A percentile compares a stretch with the other conserved stretches of the same genome.
These are phyloP conservation scores for Felis chaus DNA, from an alignment of 2,113 vertebrate species.

Conservation along the genomic window DNA sequence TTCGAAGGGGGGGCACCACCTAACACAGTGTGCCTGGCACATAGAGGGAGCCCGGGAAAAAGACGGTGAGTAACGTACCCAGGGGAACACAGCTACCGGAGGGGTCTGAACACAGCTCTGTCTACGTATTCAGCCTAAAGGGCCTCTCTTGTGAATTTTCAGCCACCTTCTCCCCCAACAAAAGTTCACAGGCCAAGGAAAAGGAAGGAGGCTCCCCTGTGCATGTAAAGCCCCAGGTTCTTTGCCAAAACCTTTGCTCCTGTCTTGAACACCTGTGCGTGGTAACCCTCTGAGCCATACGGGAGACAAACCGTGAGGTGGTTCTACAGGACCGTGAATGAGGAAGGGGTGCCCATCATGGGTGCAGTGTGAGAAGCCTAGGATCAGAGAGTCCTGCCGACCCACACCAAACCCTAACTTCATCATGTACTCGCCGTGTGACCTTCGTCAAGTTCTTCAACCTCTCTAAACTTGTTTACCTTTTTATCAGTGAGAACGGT, in stretches of 20 bases:
- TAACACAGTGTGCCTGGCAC: neutral
- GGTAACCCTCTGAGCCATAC: neutral
- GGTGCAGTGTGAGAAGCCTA: neutral
- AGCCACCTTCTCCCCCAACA: neutral
- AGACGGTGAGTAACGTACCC: neutral
- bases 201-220: no score
- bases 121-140: neutral
- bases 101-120: neutral
- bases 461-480: neutral
- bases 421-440: neutral
- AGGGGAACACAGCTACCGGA: neutral
- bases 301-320: neutral
- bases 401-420: neutral
- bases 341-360: neutral
- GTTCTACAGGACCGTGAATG: neutral
- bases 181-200: neutral
- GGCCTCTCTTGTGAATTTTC: neutral
- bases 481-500: neutral
- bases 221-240: neutral
- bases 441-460: neutral
- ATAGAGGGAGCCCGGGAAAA: neutral
- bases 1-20: fast-evolving
- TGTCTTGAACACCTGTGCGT: neutral
- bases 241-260: neutral
- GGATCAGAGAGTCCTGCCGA: neutral